These are phyloP conservation scores for Tinea pellionella DNA, from an alignment of 2,888 invertebrate species.

Conservation along the genomic window DNA sequence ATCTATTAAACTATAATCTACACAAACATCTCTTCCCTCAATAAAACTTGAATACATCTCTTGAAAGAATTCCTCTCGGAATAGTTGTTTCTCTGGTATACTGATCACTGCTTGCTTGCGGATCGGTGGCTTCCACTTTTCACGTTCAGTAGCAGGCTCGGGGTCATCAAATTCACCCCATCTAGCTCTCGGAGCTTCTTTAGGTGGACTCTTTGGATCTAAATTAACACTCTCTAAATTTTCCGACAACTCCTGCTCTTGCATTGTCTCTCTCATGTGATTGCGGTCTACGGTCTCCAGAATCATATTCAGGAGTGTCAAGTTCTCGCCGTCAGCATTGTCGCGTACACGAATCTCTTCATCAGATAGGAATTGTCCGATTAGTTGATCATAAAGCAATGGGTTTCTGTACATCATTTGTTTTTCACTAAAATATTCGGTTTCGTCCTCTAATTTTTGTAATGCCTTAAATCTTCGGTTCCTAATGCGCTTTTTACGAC, in stretches of 20 bases:
- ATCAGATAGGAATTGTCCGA: slow-evolving; percentile 86
- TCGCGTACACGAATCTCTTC: slow-evolving; percentile 78
- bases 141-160: slow-evolving; percentile 32
- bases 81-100: slow-evolving; percentile 71
- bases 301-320: slow-evolving; percentile 80
- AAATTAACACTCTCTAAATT: slow-evolving; percentile 32
- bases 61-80: slow-evolving; percentile 84
- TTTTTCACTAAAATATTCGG: slow-evolving; percentile 88
- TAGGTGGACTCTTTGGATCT: slow-evolving; percentile 23
- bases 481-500: slow-evolving; percentile 69
- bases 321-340: slow-evolving; percentile 63
- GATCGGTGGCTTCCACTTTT: slow-evolving; percentile 32
- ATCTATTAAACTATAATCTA: slow-evolving; percentile 87
- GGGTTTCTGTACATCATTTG: slow-evolving; percentile 96
- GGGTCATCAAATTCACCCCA: slow-evolving; percentile 71
- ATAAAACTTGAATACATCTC: slow-evolving; percentile 89
- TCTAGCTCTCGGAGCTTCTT: slow-evolving; percentile 28
- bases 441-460: slow-evolving; percentile 75
- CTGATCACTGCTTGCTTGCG: slow-evolving; percentile 52
- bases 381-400: slow-evolving; percentile 86
- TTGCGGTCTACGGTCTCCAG: slow-evolving; percentile 85
- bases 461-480: slow-evolving; percentile 88
- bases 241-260: slow-evolving; percentile 72
- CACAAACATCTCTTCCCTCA: slow-evolving; percentile 82
- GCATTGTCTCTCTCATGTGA: slow-evolving; percentile 71